phyloP scores from a whole-genome alignment of 2,797 vertebrate species.

The Craterocephalus amniculus region DNA sequence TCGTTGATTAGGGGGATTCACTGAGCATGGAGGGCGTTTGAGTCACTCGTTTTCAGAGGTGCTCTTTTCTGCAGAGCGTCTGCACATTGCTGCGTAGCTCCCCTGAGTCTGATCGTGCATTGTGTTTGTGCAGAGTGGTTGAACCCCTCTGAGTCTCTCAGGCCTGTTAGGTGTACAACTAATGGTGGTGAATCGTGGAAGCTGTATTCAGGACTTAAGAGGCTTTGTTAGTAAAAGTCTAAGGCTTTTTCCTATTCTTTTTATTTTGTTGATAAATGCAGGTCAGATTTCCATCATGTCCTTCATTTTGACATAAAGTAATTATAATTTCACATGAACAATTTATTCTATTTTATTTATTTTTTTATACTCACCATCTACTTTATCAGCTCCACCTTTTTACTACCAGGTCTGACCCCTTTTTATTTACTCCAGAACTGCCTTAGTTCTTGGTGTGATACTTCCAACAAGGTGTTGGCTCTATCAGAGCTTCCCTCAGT shows the following conservation, averaged over 20 bases:
- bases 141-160: slow-evolving; percentile 9
- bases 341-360: too few species aligned
- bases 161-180: neutral
- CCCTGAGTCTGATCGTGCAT: slow-evolving; percentile 13
- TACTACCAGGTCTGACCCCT: too few species aligned
- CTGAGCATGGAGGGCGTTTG: slow-evolving; percentile 49
- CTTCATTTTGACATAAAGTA: too few species aligned
- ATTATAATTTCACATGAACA: too few species aligned
- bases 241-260: neutral
- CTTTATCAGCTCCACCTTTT: too few species aligned
- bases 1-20: slow-evolving; percentile 59
- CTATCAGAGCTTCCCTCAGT: too few species aligned
- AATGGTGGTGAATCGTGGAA: neutral
- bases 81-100: slow-evolving; percentile 17
- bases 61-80: slow-evolving; percentile 21
- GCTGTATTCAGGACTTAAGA: neutral
- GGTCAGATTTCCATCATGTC: neutral
- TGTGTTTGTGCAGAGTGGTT: slow-evolving; percentile 11
- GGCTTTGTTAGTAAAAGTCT: neutral
- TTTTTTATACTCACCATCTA: too few species aligned
- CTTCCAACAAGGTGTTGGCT: too few species aligned
- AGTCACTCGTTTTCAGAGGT: slow-evolving; percentile 42
- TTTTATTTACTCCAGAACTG: too few species aligned
- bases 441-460: too few species aligned
- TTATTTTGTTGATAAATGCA: neutral